phyloP scores from a whole-genome alignment of 92 coral and sea anemone genomes.

The Phenganax marumi region DNA sequence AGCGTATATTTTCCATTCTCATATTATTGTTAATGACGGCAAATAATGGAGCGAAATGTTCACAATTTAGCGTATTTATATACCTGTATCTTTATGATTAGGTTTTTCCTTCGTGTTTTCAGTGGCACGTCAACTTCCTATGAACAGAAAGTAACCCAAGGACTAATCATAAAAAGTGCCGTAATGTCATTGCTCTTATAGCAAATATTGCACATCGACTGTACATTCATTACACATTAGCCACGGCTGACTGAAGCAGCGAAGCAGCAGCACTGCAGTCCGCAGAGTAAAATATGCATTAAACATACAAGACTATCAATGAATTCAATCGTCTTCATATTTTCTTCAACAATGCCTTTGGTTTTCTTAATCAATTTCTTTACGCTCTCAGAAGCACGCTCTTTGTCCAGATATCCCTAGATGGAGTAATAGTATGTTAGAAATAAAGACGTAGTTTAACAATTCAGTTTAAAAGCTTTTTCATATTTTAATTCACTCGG shows the following conservation, averaged over 20 bases:
- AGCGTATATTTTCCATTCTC: background rate
- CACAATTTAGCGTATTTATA: background rate
- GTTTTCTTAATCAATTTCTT: conserved; percentile 64
- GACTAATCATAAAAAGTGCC: background rate
- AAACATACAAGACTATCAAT: conserved; percentile 73
- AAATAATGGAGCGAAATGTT: background rate
- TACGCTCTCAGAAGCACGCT: conserved; percentile 54
- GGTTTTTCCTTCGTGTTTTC: conserved; percentile 27
- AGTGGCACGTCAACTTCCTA: conserved; percentile 26
- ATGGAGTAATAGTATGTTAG: background rate
- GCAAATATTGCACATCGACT: background rate
- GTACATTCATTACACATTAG: background rate
- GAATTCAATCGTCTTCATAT: conserved; percentile 76
- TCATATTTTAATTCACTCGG: too few relatives aligned
- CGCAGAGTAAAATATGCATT: background rate
- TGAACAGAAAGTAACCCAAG: background rate
- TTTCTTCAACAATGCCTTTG: conserved; percentile 63
- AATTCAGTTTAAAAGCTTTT: too few relatives aligned
- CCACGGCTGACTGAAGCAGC: too few relatives aligned
- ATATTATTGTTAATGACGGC: background rate
- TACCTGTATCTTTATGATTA: conserved; percentile 34
- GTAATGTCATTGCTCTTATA: background rate
- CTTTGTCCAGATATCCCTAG: conserved; percentile 76
- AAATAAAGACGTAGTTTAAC: background rate
- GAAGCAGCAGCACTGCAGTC: too few relatives aligned